Evolutionary conservation across 2,113 vertebrate species (phyloP), one percentile per base, ranked within the genome.

Genomic region (Dolichotis patagonum): DNA sequence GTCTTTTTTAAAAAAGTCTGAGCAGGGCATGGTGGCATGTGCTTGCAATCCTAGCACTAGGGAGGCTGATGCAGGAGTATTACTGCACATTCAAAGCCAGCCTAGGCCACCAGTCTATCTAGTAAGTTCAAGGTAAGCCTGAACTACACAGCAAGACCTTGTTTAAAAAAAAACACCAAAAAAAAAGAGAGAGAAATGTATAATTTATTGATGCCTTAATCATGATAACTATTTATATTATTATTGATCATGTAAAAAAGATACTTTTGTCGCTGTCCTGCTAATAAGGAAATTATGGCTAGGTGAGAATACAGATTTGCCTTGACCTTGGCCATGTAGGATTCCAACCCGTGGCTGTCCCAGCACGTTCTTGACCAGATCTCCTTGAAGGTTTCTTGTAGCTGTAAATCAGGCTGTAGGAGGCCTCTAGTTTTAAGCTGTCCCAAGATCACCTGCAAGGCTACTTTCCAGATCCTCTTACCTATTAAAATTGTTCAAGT

Each of bases 381-480:
- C 41, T 19, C 28, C 35, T 85, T 52, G 43, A 30, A 95, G 20
- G 46, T 75, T 54, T 46, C 41, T 84, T 93, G 35, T 78, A 16
- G 4, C 86, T 85, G 24, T n/a, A 85, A 94, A 65, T 71, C 58
- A 90, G 56, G 73, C 54, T 28, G 46, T 52, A n/a, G n/a, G 19
- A 67, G 41, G 54, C 81, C 38, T 85, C 30, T n/a, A 84, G 52
- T 85, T 81, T 62, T 58, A 92, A 92, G 22, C 24, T 90, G 24
- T 67, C 63, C 77, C 78, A 46, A 52, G n/a, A 93, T 95, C 89
- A 67, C 43, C 67, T 91, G 43, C 46, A 95, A 75, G 95, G 73
- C 58, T 58, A 60, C 65, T 94, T 96, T 82, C 62, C 20, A 54
- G 91, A 78, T 63, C 38, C 77, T 87, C 56, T 96, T 91, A 82